Evolutionary conservation across 2,888 invertebrate species (phyloP), one percentile per base, ranked within the genome.

Genomic region (Ephialtes manifestator): DNA sequence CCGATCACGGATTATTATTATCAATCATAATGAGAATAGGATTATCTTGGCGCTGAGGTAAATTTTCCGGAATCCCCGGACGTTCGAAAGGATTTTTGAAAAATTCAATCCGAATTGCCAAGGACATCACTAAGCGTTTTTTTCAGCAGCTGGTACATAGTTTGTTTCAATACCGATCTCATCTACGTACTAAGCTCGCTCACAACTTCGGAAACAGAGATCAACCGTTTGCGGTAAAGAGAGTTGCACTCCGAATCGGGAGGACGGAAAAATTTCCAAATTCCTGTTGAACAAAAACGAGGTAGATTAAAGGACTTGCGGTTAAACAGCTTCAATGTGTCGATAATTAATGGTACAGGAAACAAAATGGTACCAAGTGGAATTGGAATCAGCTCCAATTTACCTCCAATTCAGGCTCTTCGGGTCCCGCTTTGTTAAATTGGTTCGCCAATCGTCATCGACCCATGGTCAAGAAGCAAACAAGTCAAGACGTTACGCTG

Each of bases 311-410:
- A 96, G 86, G 97, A 96, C 87, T 97, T 96, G 92, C 96, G 97
- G 76, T 97, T 97, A n/a, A 97, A 97, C 94, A 98, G 97, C 93
- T 97, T 98, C 90, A 97, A 98, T 93, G 96, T 97, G 0, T 97
- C 97, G 24, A 95, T 97, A 28, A 95, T 97, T 55, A 95, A 96
- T 86, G 95, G 92, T 2, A 91, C 92, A 18, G 91, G 90, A 90
- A 84, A 94, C 94, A 86, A 91, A 39, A 65, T 70, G 8, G 48
- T 77, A 4, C 48, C 28, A 48, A 39, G 65, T 10, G 70, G 85
- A 82, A 43, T 0, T 11, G 35, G 28, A 11, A 60, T 60, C 43
- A 35, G 20, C 11, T 11, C 58, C 1, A 84, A 81, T n/a, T n/a
- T n/a, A n/a, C n/a, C n/a, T n/a, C n/a, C 28, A 74, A 20, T 2